Evolutionary conservation across 2,797 vertebrate species (phyloP).

Genomic region (Rhynchonycteris naso): DNA sequence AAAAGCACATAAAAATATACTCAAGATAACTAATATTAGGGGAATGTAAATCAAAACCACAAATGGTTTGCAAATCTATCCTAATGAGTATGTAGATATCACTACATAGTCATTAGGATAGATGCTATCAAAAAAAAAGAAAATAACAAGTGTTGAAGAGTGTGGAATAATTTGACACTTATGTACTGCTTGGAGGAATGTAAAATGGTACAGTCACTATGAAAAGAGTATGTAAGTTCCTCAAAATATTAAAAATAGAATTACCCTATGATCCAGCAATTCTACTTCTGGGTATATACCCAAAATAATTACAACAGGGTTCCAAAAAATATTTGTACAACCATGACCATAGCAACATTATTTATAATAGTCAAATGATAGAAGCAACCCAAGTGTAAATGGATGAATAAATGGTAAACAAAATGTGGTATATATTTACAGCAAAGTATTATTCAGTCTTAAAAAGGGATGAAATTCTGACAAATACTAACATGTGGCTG

Average conservation of each 20-base stretch:
- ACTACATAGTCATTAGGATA: not conserved
- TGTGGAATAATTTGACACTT: not conserved
- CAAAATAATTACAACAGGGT: conserved; percentile 9
- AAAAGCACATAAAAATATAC: not conserved
- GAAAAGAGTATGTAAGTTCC: conserved; percentile 20
- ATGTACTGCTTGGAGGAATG: not conserved
- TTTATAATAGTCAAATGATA: not conserved
- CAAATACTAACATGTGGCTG: not conserved
- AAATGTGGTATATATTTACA: not conserved
- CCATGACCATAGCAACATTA: not conserved
- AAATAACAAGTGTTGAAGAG: not conserved
- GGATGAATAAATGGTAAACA: not conserved
- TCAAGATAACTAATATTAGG: not conserved
- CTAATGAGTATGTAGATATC: no score
- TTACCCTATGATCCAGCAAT: not conserved
- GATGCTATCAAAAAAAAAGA: not conserved
- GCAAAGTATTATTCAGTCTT: conserved; percentile 19
- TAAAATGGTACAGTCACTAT: not conserved
- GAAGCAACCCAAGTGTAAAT: not conserved
- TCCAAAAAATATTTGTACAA: not conserved
- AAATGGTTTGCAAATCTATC: no score
- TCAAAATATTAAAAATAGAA: conserved; percentile 56
- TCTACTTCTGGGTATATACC: not conserved
- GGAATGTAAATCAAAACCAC: not conserved
- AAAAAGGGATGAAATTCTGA: conserved; percentile 27